phyloP scores from a whole-genome alignment of 2,888 invertebrate genomes.

The Caenorhabditis sinica region DNA sequence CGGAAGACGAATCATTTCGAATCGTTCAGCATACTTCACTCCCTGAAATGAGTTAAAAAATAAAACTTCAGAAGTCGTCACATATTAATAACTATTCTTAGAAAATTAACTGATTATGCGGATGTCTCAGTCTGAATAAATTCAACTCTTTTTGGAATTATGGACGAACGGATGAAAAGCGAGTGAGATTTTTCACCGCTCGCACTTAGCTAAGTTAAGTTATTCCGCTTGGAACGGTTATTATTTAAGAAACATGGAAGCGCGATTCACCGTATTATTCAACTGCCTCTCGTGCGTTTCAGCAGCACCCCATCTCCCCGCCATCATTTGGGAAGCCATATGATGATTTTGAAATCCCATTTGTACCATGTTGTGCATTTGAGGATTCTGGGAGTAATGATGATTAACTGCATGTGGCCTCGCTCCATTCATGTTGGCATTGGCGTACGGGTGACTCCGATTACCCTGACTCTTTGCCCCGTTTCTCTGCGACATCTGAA shows the following conservation, averaged over 20 bases:
- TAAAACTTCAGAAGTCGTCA: no score
- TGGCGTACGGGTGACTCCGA: background rate
- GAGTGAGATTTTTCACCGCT: no score
- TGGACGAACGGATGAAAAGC: no score
- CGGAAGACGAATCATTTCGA: constrained; percentile 65
- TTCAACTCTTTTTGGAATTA: no score
- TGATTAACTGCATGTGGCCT: background rate
- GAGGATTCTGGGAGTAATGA: constrained; percentile 9
- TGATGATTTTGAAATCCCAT: background rate
- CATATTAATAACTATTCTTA: no score
- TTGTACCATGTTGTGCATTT: constrained; percentile 1
- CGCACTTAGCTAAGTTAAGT: no score
- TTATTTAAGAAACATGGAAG: background rate
- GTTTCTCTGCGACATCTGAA: background rate
- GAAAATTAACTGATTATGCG: no score
- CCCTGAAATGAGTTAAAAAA: constrained; percentile 33
- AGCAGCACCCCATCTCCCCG: constrained; percentile 25
- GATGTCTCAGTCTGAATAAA: no score
- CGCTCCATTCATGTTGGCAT: background rate
- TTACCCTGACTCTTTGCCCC: no score
- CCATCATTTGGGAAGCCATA: background rate
- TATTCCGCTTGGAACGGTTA: no score
- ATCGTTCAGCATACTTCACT: constrained; percentile 6
- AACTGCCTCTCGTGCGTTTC: constrained; percentile 7
- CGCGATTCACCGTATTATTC: background rate